Evolutionary conservation across 2,888 invertebrate genomes (phyloP).

Genomic region (Pristionchus maxplancki): DNA sequence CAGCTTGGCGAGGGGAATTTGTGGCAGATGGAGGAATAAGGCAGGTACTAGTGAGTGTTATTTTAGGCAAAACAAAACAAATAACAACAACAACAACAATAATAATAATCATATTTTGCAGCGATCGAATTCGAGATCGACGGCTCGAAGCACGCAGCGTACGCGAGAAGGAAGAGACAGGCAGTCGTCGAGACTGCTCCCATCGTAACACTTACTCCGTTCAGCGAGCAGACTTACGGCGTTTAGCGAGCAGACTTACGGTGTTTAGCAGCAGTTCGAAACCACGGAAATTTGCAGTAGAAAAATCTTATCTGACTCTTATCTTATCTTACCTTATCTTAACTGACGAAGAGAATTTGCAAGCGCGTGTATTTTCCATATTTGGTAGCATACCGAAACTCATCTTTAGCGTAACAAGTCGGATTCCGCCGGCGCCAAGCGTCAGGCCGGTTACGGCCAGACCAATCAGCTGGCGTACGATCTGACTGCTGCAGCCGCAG

Average conservation of each 20-base stretch:
- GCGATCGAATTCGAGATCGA: constrained; percentile 23
- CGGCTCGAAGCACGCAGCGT: neutral
- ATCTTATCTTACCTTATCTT: no score
- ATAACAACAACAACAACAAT: neutral
- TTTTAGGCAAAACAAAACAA: no score
- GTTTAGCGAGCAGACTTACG: neutral
- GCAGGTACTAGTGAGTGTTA: no score
- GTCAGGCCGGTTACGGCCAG: constrained; percentile 31
- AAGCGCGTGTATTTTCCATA: neutral
- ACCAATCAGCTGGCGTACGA: neutral
- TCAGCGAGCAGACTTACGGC: neutral
- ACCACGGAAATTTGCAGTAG: neutral
- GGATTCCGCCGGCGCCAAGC: neutral
- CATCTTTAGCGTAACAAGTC: constrained; percentile 44
- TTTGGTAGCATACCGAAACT: no score
- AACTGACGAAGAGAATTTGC: neutral
- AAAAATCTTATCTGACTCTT: no score
- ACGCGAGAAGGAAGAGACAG: constrained; percentile 11
- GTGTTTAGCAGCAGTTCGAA: neutral
- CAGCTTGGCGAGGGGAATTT: no score
- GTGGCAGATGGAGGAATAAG: no score
- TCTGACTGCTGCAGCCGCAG: neutral
- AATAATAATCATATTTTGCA: neutral
- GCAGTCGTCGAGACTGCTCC: neutral
- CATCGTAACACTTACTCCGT: neutral